phyloP scores from a whole-genome alignment of 2,797 vertebrate species.

The Enteromius trimaculatus region DNA sequence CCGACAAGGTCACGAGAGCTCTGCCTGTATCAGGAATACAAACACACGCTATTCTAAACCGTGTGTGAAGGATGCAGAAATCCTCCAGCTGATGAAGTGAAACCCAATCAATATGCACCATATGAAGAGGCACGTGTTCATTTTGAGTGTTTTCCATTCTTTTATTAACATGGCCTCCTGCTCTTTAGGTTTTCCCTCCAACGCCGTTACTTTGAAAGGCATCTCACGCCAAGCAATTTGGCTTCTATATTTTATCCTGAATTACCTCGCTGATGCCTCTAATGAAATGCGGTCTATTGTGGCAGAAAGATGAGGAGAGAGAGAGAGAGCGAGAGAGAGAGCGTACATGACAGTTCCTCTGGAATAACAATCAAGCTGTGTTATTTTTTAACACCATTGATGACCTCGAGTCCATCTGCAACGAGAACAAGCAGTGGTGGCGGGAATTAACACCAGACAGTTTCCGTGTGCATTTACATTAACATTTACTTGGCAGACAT shows the following conservation, averaged over 20 bases:
- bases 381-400: slow-evolving; percentile 60
- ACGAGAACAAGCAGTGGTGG: slow-evolving; percentile 18
- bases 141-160: slow-evolving; percentile 44
- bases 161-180: slow-evolving; percentile 57
- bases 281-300: slow-evolving; percentile 66
- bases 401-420: slow-evolving; percentile 58
- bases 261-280: slow-evolving; percentile 68
- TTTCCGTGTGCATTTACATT: slow-evolving; percentile 30
- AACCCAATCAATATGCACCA: slow-evolving; percentile 48
- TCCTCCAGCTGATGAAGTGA: slow-evolving; percentile 9
- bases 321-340: not conserved
- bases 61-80: slow-evolving; percentile 20
- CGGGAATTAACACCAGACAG: slow-evolving; percentile 31
- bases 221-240: slow-evolving; percentile 66
- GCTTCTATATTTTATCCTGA: slow-evolving; percentile 68
- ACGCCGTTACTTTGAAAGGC: slow-evolving; percentile 62
- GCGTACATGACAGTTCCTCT: slow-evolving; percentile 43
- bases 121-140: slow-evolving; percentile 54
- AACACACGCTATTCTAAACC: slow-evolving; percentile 5
- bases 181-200: slow-evolving; percentile 50
- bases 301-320: not conserved
- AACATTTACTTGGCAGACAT: slow-evolving; percentile 14
- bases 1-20: slow-evolving; percentile 25
- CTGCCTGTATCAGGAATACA: not conserved
- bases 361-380: slow-evolving; percentile 65